phyloP scores from a whole-genome alignment of 2,113 vertebrate species.

The Leuciscus idus region DNA sequence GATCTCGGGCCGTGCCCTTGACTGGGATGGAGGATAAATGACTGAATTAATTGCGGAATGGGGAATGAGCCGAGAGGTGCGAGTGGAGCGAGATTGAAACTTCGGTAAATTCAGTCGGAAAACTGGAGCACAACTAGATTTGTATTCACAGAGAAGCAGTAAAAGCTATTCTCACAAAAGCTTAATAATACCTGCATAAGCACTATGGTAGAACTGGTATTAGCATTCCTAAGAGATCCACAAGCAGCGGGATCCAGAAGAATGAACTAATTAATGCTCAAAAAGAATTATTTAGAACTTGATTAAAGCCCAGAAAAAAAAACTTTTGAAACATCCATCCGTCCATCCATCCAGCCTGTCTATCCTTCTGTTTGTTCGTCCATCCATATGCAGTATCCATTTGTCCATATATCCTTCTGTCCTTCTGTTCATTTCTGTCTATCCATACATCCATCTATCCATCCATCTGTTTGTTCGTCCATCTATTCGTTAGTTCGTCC shows the following conservation, averaged over 20 bases:
- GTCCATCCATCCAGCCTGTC: too few species aligned
- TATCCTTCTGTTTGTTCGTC: neutral
- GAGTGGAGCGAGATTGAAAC: slow-evolving; percentile 47
- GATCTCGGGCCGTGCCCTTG: slow-evolving; percentile 69
- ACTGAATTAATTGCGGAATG: slow-evolving; percentile 64
- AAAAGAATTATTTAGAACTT: slow-evolving; percentile 21
- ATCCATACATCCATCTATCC: too few species aligned
- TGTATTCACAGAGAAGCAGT: slow-evolving; percentile 31
- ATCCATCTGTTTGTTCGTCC: too few species aligned
- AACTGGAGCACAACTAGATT: slow-evolving; percentile 18
- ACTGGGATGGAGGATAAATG: slow-evolving; percentile 63
- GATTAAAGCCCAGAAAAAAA: neutral
- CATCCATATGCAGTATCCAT: too few species aligned
- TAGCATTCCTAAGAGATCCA: slow-evolving; percentile 6
- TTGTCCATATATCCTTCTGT: too few species aligned
- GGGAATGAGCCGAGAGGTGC: slow-evolving; percentile 47
- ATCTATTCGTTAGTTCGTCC: too few species aligned
- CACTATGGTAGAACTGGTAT: slow-evolving; percentile 3
- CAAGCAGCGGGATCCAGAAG: neutral
- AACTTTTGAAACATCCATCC: neutral
- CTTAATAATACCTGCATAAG: slow-evolving; percentile 26
- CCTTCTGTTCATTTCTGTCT: too few species aligned
- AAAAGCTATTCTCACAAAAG: slow-evolving; percentile 8
- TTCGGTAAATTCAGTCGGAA: slow-evolving; percentile 5
- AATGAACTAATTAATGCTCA: slow-evolving; percentile 29